phyloP scores from a whole-genome alignment of 2,888 invertebrate species.

The Resseliella maxima region DNA sequence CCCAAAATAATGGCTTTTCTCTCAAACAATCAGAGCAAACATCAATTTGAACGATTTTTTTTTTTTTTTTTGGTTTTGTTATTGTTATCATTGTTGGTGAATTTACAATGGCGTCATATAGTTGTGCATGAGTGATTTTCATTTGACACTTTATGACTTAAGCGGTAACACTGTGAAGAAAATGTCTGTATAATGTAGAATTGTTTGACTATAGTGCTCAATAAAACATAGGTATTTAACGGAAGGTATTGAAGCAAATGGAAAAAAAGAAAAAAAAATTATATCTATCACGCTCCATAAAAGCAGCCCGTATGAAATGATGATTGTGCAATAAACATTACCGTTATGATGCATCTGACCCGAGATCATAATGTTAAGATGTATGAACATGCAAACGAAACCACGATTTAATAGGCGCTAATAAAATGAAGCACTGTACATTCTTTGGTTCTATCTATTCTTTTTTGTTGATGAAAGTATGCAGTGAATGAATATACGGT shows the following conservation, averaged over 20 bases:
- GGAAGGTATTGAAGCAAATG: constrained; percentile 36
- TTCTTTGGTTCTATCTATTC: background rate
- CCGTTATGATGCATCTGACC: constrained; percentile 33
- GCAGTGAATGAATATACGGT: background rate
- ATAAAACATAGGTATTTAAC: constrained; percentile 51
- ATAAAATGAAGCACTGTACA: background rate
- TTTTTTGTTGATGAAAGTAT: background rate
- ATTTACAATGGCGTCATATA: background rate
- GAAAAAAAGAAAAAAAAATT: background rate
- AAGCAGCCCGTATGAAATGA: constrained; percentile 49
- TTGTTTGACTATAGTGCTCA: background rate
- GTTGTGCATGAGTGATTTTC: constrained; percentile 36
- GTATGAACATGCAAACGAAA: constrained; percentile 38
- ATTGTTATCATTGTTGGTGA: background rate
- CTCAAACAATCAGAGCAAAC: background rate
- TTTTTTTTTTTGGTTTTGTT: background rate
- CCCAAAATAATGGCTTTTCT: background rate
- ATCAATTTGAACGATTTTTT: background rate
- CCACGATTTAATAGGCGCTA: background rate
- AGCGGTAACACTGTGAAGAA: constrained; percentile 7
- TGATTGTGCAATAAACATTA: constrained; percentile 55
- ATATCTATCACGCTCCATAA: constrained; percentile 46
- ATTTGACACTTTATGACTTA: constrained; percentile 27
- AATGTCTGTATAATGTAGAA: too few species aligned
- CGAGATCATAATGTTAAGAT: background rate